Conservation (phyloP, 2,113 vertebrate genomes). For the Hypanus sabinus region DNA sequence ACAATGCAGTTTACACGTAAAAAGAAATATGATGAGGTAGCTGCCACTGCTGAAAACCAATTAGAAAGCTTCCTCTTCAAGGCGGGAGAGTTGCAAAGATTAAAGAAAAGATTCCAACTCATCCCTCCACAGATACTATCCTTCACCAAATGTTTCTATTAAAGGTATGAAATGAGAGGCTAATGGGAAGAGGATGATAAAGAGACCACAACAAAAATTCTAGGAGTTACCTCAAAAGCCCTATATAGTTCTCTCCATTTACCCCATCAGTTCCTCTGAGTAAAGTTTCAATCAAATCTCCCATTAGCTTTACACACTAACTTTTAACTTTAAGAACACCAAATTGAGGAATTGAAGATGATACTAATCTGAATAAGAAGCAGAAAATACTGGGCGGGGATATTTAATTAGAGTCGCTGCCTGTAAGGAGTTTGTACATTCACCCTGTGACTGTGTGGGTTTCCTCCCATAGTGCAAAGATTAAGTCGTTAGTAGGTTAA, state of each 20-base stretch:
- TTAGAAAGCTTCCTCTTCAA: not conserved
- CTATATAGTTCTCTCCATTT: not conserved
- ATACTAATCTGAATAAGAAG: too few species aligned
- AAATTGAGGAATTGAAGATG: too few species aligned
- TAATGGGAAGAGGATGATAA: not conserved
- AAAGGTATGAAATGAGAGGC: not conserved
- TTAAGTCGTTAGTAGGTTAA: too few species aligned
- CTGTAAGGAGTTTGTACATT: too few species aligned
- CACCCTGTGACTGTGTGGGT: too few species aligned
- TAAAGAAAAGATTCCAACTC: not conserved
- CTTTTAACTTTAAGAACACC: too few species aligned
- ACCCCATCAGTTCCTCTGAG: too few species aligned
- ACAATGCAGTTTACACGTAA: not conserved
- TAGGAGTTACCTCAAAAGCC: not conserved
- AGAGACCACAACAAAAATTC: not conserved
- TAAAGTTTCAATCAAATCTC: too few species aligned
- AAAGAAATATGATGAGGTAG: not conserved
- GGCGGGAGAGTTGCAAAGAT: not conserved
- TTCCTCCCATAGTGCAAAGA: too few species aligned
- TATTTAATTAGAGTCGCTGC: too few species aligned
- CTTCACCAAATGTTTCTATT: not conserved
- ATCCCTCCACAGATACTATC: not conserved
- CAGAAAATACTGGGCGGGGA: too few species aligned
- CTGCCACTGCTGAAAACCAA: not conserved
- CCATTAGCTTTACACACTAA: too few species aligned